Evolutionary conservation across 2,113 vertebrate genomes (phyloP).

Genomic region (Bolborhynchus lineola): DNA sequence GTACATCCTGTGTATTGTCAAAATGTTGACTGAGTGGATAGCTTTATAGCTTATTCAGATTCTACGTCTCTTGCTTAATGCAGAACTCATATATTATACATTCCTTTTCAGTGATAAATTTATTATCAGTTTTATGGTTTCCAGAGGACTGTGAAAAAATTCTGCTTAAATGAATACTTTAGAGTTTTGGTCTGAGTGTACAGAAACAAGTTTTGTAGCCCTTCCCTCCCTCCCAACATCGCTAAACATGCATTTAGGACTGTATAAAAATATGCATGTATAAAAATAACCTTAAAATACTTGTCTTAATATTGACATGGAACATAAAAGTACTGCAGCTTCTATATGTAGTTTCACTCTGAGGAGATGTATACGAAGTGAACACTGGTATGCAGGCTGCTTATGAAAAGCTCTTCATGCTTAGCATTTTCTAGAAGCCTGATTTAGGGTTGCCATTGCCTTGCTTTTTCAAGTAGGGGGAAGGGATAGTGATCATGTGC

Average conservation of each 20-base stretch:
- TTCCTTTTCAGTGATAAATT: neutral
- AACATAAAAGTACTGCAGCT: neutral
- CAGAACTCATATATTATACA: neutral
- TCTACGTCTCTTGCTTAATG: neutral
- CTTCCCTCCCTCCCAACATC: no score
- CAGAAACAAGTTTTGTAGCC: neutral
- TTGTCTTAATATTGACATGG: neutral
- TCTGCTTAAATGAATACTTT: neutral
- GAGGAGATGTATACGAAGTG: neutral
- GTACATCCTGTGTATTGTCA: neutral
- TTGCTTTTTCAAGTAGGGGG: neutral
- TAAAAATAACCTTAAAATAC: neutral
- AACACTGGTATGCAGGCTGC: neutral
- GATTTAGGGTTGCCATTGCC: neutral
- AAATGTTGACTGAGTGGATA: neutral
- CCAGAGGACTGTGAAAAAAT: neutral
- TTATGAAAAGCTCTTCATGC: neutral
- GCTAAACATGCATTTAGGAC: neutral
- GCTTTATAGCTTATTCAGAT: neutral
- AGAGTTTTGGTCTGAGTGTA: neutral
- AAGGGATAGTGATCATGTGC: neutral
- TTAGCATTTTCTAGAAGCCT: neutral
- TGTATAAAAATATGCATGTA: neutral
- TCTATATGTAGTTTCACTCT: neutral
- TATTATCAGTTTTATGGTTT: neutral